phyloP scores from a whole-genome alignment of 2,888 invertebrate species.

The Limulus polyphemus region DNA sequence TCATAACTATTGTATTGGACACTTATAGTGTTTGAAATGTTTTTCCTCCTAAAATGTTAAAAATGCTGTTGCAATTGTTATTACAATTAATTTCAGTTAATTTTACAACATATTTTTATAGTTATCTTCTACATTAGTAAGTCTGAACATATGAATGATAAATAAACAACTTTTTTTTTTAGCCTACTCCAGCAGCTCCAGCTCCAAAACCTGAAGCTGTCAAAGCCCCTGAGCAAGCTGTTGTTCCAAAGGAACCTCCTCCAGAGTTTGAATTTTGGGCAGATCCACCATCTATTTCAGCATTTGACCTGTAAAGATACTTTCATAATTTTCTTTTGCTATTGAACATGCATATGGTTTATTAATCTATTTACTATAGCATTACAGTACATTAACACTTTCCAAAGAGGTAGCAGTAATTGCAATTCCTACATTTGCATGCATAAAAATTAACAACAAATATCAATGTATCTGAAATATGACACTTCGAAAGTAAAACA shows the following conservation, averaged over 20 bases:
- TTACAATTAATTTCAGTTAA: background rate
- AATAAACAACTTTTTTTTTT: constrained; percentile 3
- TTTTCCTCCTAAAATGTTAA: background rate
- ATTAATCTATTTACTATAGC: background rate
- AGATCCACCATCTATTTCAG: constrained; percentile 96
- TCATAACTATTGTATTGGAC: too few species aligned
- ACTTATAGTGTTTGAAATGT: background rate
- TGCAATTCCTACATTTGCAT: constrained; percentile 4
- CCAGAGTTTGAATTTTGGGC: constrained; percentile 85
- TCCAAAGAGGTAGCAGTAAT: constrained; percentile 4
- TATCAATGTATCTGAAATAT: too few species aligned
- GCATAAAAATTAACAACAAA: too few species aligned
- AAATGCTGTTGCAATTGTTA: too few species aligned
- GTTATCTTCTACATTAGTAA: background rate
- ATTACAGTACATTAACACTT: constrained; percentile 5
- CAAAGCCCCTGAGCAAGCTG: constrained; percentile 51
- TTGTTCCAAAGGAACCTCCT: constrained; percentile 82
- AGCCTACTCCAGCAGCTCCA: constrained; percentile 13
- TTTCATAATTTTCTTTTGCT: constrained; percentile 1
- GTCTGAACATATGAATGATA: background rate
- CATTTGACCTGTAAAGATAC: constrained; percentile 67
- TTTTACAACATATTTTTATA: background rate
- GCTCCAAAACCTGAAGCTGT: constrained; percentile 1
- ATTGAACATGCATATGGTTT: background rate
- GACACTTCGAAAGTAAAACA: too few species aligned